These are phyloP conservation scores for Huso huso DNA, from an alignment of 2,797 vertebrate genomes.

Conservation along the genomic window DNA sequence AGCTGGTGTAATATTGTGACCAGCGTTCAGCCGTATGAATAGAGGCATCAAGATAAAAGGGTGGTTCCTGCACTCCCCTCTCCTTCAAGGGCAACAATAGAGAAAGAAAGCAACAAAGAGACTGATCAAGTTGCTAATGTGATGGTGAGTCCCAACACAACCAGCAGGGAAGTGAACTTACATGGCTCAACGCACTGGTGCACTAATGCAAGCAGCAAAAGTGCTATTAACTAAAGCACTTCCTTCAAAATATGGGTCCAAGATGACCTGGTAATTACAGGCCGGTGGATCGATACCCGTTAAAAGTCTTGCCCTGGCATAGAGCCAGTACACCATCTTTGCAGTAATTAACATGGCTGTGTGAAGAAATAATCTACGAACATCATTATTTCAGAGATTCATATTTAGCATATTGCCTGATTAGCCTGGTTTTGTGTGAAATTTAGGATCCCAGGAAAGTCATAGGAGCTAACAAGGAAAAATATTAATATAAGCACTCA, in stretches of 20 bases:
- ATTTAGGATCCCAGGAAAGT: no score
- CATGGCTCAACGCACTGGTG: constrained; percentile 48
- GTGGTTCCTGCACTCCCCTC: constrained; percentile 32
- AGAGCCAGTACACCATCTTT: constrained; percentile 30
- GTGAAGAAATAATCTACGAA: constrained; percentile 40
- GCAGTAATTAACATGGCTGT: constrained; percentile 41
- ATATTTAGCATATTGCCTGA: constrained; percentile 56
- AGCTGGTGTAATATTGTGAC: constrained; percentile 32
- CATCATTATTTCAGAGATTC: constrained; percentile 52
- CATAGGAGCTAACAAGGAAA: no score
- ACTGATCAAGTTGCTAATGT: constrained; percentile 66
- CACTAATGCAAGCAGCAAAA: constrained; percentile 35
- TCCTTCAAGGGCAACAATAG: constrained; percentile 58
- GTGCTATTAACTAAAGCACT: constrained; percentile 51
- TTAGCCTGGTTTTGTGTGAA: no score
- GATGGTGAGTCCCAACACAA: constrained; percentile 57
- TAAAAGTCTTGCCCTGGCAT: constrained; percentile 29
- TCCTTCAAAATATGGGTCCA: constrained; percentile 32
- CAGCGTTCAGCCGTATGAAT: constrained; percentile 44
- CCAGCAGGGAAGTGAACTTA: constrained; percentile 47
- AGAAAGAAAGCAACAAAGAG: constrained; percentile 53
- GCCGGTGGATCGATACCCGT: constrained; percentile 46
- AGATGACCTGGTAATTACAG: constrained; percentile 37
- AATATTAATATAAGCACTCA: constrained; percentile 57
- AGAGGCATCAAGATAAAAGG: constrained; percentile 43